Base-by-base conservation (phyloP, 2,888 invertebrate species). In the Dicyrtomina minuta region DNA sequence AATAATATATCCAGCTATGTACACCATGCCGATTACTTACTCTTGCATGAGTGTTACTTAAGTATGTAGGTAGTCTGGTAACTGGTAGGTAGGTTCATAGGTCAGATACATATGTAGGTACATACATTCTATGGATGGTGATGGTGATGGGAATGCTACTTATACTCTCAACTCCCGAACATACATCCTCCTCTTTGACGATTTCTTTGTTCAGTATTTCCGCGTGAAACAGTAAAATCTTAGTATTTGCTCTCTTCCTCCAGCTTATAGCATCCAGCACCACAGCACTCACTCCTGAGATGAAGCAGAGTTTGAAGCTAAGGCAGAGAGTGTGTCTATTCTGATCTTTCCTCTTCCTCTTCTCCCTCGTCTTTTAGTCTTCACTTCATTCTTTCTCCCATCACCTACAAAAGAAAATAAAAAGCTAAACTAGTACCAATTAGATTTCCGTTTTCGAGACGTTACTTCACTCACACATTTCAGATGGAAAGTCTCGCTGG, bases 401-500 rank as follows among this genome's bases (percentile, higher is more conserved):
- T 17, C 17, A n/a, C 17, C 46, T 46, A 46, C 33, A 15, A 12
- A 55, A 26, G 55, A 55, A 24, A 55, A 55, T 10, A 27, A 33
- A 55, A 55, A 61, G 24, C 26, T 46, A 61, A 61, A 61, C 61
- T 61, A 46, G 61, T 46, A 61, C 26, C 46, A 61, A 61, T 61
- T 61, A 46, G 46, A 61, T 61, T 61, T 61, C 61, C 61, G 24
- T 58, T 58, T 20, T 20, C 58, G 26, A 33, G 58, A 39, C 41
- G 33, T 58, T 26, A 39, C 58, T 39, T 58, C 58, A 58, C 33
- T 39, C 58, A n/a, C 41, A 10, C 39, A 15, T 58, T 58, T 4
- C 15, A 8, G 46, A 46, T 4, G 3, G 33, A 33, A 33, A 3
- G 33, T 33, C 33, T 33, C 33, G 33, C 33, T 33, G 33, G 33